These are phyloP conservation scores for Drosophila ercepeae DNA, from an alignment of 1,140 invertebrate genomes.

Conservation along the genomic window DNA sequence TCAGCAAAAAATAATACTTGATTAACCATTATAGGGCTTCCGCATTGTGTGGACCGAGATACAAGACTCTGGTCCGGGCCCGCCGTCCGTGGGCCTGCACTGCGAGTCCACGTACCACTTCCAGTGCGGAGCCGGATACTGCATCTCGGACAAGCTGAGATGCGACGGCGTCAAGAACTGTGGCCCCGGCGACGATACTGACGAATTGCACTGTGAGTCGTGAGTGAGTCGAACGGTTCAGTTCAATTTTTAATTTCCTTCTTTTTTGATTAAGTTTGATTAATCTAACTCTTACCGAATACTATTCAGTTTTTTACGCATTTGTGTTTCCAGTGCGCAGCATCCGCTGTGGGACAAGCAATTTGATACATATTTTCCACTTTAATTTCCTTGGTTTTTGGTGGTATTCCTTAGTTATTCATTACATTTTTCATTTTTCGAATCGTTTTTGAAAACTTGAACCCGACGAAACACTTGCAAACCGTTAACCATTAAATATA, in stretches of 20 bases:
- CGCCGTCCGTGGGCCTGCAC: slow-evolving; percentile 77
- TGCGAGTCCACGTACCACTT: slow-evolving; percentile 83
- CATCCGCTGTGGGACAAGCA: slow-evolving; percentile 42
- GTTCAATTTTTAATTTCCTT: slow-evolving; percentile 83
- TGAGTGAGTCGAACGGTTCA: slow-evolving; percentile 84
- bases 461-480: slow-evolving; percentile 83
- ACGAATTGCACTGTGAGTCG: slow-evolving; percentile 93
- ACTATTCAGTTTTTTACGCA: slow-evolving; percentile 38
- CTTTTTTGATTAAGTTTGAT: slow-evolving; percentile 43
- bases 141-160: slow-evolving; percentile 90
- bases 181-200: slow-evolving; percentile 90
- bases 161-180: slow-evolving; percentile 93
- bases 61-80: slow-evolving; percentile 84
- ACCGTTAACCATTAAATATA: slow-evolving; percentile 61
- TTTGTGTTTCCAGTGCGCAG: slow-evolving; percentile 62
- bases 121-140: slow-evolving; percentile 87
- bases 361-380: slow-evolving; percentile 23
- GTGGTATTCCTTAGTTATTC: slow-evolving; percentile 32
- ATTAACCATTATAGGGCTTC: slow-evolving; percentile 88
- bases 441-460: slow-evolving; percentile 74
- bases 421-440: slow-evolving; percentile 69
- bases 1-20: not conserved
- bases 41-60: slow-evolving; percentile 95
- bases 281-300: slow-evolving; percentile 30
- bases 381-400: slow-evolving; percentile 43